Base-by-base conservation (phyloP, 2,113 vertebrate species). In the Cacatua alba region DNA sequence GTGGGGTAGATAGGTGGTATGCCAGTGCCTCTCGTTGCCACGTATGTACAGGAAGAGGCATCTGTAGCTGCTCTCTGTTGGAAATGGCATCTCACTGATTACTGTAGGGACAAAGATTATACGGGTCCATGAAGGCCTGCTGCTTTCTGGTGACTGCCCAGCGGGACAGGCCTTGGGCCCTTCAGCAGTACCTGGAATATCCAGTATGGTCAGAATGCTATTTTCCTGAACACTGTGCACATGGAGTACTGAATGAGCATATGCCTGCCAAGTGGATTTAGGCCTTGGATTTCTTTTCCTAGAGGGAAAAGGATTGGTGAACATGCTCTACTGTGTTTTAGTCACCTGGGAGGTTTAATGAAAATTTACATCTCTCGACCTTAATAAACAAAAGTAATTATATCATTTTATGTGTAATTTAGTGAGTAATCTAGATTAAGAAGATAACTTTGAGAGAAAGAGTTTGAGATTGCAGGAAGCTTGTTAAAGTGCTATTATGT, bases 1-100 rank as follows among this genome's bases (percentile, higher is more conserved):
- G 6, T 26, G 28, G 11, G 7, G 19, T 57, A 20, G 53, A 3
- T 19, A 11, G 13, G 26, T 14, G 26, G 9, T 51, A 9, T 33
- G 46, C 35, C 0, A 0, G 2, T 57, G 28, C 8, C 24, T 24
- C 21, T 46, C 2, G 1, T 17, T 37, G 23, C 28, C 2, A 0
- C 2, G 19, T 16, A 19, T 26, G 6, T 25, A 18, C 2, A 7
- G 44, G 29, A 65, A 6, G 33, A 59, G 15, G 7, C 48, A 37
- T 37, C n/a, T 33, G 26, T 43, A 68, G 49, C 28, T 51, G 31
- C 35, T 80, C 8, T 16, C 12, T 35, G 8, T 49, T 29, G 33
- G 14, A 64, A 21, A 12, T 60, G 65, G 8, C 29, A 41, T 53
- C 65, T 72, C 29, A 13, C 18, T 2, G 2, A 8, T 23, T 20